Base-by-base conservation (phyloP, 2,888 invertebrate genomes). In the Lepidochitona cinerea region DNA sequence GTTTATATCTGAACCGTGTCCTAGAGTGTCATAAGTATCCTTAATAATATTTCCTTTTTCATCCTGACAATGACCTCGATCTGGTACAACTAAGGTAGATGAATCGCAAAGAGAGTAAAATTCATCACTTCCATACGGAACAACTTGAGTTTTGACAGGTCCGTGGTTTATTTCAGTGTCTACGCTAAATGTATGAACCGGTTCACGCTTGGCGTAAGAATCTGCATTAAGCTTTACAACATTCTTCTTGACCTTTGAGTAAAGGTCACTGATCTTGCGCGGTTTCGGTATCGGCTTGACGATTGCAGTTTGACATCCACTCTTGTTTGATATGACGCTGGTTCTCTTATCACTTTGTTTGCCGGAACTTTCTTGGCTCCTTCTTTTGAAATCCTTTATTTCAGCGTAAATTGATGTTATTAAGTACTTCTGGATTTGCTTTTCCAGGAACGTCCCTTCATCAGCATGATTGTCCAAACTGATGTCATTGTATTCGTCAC, bases 281-380 rank as follows among this genome's bases (percentile, higher is more conserved):
- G 59, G 59, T 59, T 59, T 59, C 29, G 59, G 59, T 26, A 32
- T 59, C 14, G 59, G 59, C 59, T 59, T 59, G n/a, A 49, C 4
- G 18, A 23, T 49, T 49, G 3, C 49, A 23, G 2, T n/a, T n/a
- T n/a, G n/a, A n/a, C n/a, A n/a, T n/a, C n/a, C n/a, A n/a, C n/a
- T n/a, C n/a, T n/a, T n/a, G n/a, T n/a, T n/a, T n/a, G n/a, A n/a
- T n/a, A n/a, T n/a, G n/a, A n/a, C n/a, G n/a, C n/a, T n/a, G 18
- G 41, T 29, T 29, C 29, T 26, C 26, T 59, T 32, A 4, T 29
- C 12, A 9, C 4, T 4, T 14, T 23, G 14, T 59, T 23, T 59
- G 14, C 32, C 26, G 23, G 23, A 23, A 26, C 23, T 29, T 29
- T 59, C 59, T 26, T 29, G 59, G 29, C 26, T 59, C 2, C 12